phyloP scores from a whole-genome alignment of 1,140 invertebrate species.

The Bombyx mandarina region DNA sequence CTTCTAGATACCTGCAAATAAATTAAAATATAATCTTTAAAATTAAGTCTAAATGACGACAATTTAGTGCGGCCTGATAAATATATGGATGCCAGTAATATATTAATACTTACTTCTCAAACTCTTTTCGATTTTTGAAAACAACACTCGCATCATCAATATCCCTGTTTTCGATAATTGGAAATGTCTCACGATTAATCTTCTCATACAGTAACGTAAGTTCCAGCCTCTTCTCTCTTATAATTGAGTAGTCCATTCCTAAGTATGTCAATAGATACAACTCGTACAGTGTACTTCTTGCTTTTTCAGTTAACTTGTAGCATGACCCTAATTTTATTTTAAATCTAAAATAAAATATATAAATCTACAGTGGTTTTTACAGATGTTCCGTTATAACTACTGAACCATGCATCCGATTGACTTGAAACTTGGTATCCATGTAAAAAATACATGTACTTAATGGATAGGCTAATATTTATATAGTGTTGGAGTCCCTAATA shows the following conservation, averaged over 20 bases:
- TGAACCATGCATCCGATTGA: too few species aligned
- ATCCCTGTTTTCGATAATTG: slow-evolving; percentile 28
- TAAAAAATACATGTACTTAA: too few species aligned
- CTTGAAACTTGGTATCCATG: too few species aligned
- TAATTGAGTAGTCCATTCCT: slow-evolving; percentile 37
- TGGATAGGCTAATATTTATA: too few species aligned
- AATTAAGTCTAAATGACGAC: too few species aligned
- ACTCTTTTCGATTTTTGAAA: slow-evolving; percentile 37
- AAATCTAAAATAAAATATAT: slow-evolving; percentile 32
- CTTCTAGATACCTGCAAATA: slow-evolving; percentile 25
- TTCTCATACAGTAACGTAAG: slow-evolving; percentile 39
- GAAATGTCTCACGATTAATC: slow-evolving; percentile 37
- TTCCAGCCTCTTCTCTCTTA: slow-evolving; percentile 46
- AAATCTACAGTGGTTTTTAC: too few species aligned
- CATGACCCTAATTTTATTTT: slow-evolving; percentile 29
- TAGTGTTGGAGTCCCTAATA: too few species aligned
- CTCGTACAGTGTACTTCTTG: slow-evolving; percentile 29
- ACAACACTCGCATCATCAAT: slow-evolving; percentile 49
- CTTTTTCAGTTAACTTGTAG: slow-evolving; percentile 34
- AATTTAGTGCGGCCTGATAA: too few species aligned
- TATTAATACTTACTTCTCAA: slow-evolving; percentile 32
- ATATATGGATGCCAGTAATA: too few species aligned
- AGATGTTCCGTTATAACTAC: too few species aligned
- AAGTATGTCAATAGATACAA: slow-evolving; percentile 50
- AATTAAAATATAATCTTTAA: neutral